These are phyloP conservation scores for Fukomys damarensis DNA, from an alignment of 2,113 vertebrate genomes.

Conservation along the genomic window DNA sequence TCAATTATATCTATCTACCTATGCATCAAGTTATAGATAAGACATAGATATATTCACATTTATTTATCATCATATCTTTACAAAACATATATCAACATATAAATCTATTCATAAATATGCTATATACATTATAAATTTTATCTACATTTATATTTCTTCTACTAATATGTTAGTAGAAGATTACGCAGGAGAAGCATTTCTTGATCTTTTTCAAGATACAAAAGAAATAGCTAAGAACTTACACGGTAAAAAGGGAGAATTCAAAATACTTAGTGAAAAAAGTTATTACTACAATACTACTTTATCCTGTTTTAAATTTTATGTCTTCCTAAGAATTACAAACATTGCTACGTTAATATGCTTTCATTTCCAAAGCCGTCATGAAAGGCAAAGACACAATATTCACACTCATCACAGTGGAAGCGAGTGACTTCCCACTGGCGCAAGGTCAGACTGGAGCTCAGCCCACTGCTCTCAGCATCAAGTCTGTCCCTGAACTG, in stretches of 20 bases:
- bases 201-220: constrained; percentile 12
- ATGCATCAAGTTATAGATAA: background rate
- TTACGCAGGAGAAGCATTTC: background rate
- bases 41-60: background rate
- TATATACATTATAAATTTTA: background rate
- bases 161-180: background rate
- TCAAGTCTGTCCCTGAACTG: background rate
- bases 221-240: background rate
- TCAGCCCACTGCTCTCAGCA: background rate
- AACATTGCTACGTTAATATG: background rate
- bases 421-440: background rate
- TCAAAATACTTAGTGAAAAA: background rate
- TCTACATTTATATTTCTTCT: background rate
- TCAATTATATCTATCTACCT: background rate
- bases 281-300: background rate
- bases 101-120: background rate
- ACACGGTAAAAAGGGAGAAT: background rate
- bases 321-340: background rate
- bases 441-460: background rate
- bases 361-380: background rate
- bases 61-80: background rate
- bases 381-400: background rate
- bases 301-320: background rate
- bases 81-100: background rate
- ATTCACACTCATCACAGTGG: background rate